Conservation (phyloP, 2,797 vertebrate genomes). For the Sebastes flavidus region DNA sequence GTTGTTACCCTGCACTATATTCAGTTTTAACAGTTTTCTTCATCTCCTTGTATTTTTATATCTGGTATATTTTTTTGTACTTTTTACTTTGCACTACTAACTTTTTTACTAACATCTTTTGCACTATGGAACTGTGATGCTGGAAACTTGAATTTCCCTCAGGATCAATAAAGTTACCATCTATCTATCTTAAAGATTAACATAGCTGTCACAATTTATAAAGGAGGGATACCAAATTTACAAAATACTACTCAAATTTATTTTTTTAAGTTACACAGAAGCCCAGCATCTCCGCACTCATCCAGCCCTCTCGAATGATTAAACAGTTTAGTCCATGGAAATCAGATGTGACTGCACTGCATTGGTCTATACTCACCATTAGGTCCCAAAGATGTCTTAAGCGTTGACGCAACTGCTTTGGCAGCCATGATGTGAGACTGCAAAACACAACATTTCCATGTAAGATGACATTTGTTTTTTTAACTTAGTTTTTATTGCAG, state of each 20-base stretch:
- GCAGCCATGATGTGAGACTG: slow-evolving; percentile 99
- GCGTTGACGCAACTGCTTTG: slow-evolving; percentile 94
- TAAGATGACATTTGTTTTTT: neutral
- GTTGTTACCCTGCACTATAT: no score
- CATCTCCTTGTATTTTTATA: no score
- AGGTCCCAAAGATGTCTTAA: slow-evolving; percentile 95
- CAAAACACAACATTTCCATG: slow-evolving; percentile 44
- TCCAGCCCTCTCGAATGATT: neutral
- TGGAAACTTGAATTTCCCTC: no score
- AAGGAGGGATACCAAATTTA: neutral
- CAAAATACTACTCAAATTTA: neutral
- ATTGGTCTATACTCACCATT: slow-evolving; percentile 85
- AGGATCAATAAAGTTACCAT: no score
- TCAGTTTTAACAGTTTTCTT: no score
- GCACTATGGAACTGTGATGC: no score
- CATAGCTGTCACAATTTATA: neutral
- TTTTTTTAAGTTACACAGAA: neutral
- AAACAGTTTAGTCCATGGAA: neutral
- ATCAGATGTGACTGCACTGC: no score
- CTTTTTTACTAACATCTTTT: no score
- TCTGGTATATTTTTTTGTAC: no score
- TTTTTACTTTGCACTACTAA: no score
- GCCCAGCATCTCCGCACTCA: neutral
- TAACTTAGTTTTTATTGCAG: no score
- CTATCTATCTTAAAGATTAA: neutral